These are phyloP conservation scores for Climacteris rufus DNA, from an alignment of 2,113 vertebrate species.

Conservation along the genomic window DNA sequence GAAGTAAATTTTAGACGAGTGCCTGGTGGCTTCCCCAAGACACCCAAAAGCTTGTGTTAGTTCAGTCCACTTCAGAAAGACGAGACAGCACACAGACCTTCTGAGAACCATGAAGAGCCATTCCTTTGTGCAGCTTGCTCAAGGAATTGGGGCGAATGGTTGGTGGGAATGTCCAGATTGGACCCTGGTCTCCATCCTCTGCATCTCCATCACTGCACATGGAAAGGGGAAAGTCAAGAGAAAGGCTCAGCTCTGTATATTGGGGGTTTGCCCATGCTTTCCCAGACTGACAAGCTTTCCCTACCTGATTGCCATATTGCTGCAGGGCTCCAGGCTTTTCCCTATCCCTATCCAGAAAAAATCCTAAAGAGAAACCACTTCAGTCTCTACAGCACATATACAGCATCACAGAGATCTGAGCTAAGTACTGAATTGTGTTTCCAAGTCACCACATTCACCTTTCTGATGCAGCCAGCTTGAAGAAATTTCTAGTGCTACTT, in stretches of 20 bases:
- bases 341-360: background rate
- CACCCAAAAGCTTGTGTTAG: background rate
- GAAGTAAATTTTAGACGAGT: background rate
- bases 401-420: background rate
- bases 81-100: conserved; percentile 66
- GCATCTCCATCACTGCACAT: conserved; percentile 85
- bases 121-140: conserved; percentile 87
- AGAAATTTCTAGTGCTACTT: background rate
- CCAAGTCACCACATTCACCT: background rate
- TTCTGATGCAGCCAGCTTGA: background rate
- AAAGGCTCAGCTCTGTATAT: background rate
- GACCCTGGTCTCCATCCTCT: conserved; percentile 85
- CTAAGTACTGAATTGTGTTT: background rate
- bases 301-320: fast-evolving
- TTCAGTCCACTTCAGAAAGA: background rate
- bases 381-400: background rate
- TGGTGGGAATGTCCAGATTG: conserved; percentile 92
- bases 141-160: conserved; percentile 88
- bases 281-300: background rate
- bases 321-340: background rate
- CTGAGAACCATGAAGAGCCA: conserved; percentile 80
- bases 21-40: background rate
- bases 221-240: background rate
- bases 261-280: fast-evolving
- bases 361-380: background rate